Base-by-base conservation (phyloP, 2,888 invertebrate genomes). In the Andricus quercusramuli region DNA sequence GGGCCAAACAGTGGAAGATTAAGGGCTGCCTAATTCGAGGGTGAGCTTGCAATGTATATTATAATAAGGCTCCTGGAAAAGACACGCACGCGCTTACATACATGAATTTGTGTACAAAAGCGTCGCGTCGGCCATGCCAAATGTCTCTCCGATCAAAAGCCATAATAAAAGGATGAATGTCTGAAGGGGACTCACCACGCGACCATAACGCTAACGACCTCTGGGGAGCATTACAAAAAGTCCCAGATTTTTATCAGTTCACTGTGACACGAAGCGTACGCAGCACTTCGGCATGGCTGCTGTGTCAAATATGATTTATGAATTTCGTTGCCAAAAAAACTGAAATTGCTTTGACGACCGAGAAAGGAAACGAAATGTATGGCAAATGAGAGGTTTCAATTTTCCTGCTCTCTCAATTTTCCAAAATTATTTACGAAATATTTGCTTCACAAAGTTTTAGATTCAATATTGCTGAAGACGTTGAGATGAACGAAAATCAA, bases 191-290 rank as follows among this genome's bases (percentile, higher is more conserved):
- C 11, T 56, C 32, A 74, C 74, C 74, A 74, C 74, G 74, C 74
- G 74, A 74, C 74, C 51, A 56, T 51, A 56, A 74, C 47, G 25
- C 51, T 20, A 70, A 70, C 70, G 32, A 74, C 74, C 56, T 56
- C 56, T 74, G 51, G 32, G 25, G 29, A 70, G 29, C 47, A 74
- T 74, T 37, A 56, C 56, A 74, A 74, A 56, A 51, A 74, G 56
- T 74, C 74, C 56, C 81, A 85, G 88, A 87, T 88, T 87, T 84
- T 87, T 89, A 89, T 88, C 89, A 85, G 83, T 79, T 81, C 84
- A 82, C 83, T 81, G 86, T 87, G 89, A 88, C 88, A 88, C 86
- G 89, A 88, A 87, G 86, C 86, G 85, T 83, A 80, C 81, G 79
- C 81, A 79, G 84, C 83, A 85, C 82, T 83, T 85, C 78, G 74